Evolutionary conservation across 2,888 invertebrate genomes (phyloP), one percentile per base, ranked within the genome.

Genomic region (Eilema griseolum): DNA sequence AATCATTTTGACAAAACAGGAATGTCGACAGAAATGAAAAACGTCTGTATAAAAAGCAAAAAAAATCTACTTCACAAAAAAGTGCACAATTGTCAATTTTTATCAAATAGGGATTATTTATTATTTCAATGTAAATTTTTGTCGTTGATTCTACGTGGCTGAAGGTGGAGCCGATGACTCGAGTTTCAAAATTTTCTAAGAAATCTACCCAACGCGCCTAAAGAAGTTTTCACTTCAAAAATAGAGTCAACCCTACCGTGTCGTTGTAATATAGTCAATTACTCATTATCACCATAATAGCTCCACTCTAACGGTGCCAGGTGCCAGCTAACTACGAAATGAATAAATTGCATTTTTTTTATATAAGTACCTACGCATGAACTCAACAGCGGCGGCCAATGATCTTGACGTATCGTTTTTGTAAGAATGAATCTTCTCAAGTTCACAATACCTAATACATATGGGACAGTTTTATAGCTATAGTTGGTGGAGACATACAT

Each of bases 251-350:
- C 66, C 66, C 59, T 66, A 41, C 26, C 16, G 8, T n/a, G 2
- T 52, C 10, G n/a, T 26, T 60, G 61, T 62, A 14, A 23, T 37
- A 37, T 59, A 60, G 33, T 16, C 33, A 33, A 57, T 57, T 37
- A 57, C 33, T 67, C 52, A 64, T 64, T 71, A n/a, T 3, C 31
- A 37, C 24, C 31, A 26, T 60, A 24, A 23, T 61, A 61, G 11
- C 28, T 52, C 24, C 10, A 24, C 28, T 24, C 31, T 72, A 81
- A 76, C 81, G 81, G 81, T 65, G 69, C 64, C 23, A 16, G 79
- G 81, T 65, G 70, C 64, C 20, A 12, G 16, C 41, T 60, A 56
- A 72, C 62, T 73, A 77, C 31, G 14, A 61, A 69, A 61, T 20
- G 37, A 67, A 70, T 71, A 69, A 61, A 60, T 61, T 70, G 72